Conservation (phyloP, 1,140 invertebrate species). For the Cyrtorhinus lividipennis region DNA sequence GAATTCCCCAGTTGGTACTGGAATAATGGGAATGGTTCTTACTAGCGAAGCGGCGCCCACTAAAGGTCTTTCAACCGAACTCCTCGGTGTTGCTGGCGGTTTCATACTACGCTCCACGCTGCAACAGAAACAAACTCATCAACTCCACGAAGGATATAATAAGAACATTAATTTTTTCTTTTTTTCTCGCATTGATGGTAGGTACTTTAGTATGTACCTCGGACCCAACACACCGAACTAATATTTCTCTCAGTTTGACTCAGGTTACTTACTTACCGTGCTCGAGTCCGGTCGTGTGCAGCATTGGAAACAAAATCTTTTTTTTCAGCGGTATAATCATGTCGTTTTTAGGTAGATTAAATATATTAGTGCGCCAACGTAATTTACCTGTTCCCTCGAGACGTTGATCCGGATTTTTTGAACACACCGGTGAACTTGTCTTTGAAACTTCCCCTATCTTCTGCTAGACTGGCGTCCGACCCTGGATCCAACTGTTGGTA, state of each 20-base stretch:
- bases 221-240: no score
- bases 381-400: conserved; percentile 50
- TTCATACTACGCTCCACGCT: conserved; percentile 20
- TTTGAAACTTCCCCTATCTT: conserved; percentile 44
- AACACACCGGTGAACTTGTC: conserved; percentile 70
- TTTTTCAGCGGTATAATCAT: no score
- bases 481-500: conserved; percentile 56
- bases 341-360: no score
- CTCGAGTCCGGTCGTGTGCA: conserved; percentile 12
- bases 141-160: not conserved
- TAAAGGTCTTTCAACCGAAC: conserved; percentile 15
- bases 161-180: not conserved
- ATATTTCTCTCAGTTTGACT: no score
- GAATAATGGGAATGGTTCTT: no score
- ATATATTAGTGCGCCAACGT: no score
- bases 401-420: conserved; percentile 45
- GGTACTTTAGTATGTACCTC: no score
- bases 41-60: not conserved
- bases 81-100: conserved; percentile 9
- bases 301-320: conserved; percentile 19
- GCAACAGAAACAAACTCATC: not conserved
- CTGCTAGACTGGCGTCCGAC: conserved; percentile 53
- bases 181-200: no score
- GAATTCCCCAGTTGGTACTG: no score
- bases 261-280: not conserved